These are phyloP conservation scores for Synergus itoensis DNA, from an alignment of 2,888 invertebrate genomes.

Conservation along the genomic window DNA sequence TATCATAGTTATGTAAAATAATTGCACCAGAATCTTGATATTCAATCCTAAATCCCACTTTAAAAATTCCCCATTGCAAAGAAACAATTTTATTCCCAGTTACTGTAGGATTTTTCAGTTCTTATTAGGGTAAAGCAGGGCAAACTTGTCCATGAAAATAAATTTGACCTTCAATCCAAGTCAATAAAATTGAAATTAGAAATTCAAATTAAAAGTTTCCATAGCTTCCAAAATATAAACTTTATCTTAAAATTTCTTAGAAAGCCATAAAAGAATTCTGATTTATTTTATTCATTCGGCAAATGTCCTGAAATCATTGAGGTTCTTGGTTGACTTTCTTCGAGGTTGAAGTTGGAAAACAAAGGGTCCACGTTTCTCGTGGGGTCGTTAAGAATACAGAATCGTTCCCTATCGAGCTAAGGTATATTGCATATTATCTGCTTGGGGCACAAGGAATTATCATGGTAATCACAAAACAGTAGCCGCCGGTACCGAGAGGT, in stretches of 20 bases:
- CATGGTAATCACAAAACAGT: conserved; percentile 37
- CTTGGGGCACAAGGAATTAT: conserved; percentile 24
- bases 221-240: too few relatives aligned
- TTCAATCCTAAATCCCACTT: too few relatives aligned
- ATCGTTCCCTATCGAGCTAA: conserved; percentile 25
- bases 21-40: background rate
- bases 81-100: too few relatives aligned
- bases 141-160: too few relatives aligned
- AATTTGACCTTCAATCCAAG: too few relatives aligned
- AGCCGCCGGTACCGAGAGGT: conserved; percentile 27
- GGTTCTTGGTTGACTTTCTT: conserved; percentile 8
- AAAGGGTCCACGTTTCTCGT: conserved; percentile 37
- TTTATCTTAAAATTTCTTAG: too few relatives aligned
- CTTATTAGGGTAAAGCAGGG: too few relatives aligned
- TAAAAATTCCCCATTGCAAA: too few relatives aligned
- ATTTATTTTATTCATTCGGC: conserved; percentile 48
- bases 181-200: too few relatives aligned
- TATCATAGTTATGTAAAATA: background rate
- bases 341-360: conserved; percentile 23
- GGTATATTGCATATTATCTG: conserved; percentile 35
- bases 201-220: too few relatives aligned
- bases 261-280: background rate
- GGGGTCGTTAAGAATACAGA: conserved; percentile 37
- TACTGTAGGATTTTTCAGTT: too few relatives aligned
- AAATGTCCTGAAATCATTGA: background rate